phyloP scores from a whole-genome alignment of 2,113 vertebrate species.

The Calyptommatus sinebrachiatus region DNA sequence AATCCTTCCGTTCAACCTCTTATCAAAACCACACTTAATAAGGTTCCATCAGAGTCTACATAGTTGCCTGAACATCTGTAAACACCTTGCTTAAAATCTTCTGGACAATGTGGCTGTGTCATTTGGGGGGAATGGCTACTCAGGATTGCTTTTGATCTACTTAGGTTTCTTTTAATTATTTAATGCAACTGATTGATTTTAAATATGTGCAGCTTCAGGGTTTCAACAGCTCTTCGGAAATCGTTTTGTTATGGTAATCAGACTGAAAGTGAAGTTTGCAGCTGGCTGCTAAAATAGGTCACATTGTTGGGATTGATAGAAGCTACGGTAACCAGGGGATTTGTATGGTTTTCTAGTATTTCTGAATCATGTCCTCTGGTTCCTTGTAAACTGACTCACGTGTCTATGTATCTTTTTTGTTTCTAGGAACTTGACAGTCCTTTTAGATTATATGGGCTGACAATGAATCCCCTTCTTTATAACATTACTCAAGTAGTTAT shows the following conservation, averaged over 20 bases:
- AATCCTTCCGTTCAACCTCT: neutral
- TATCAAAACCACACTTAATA: neutral
- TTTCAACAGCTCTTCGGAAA: neutral
- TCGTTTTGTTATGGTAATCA: neutral
- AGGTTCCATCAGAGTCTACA: neutral
- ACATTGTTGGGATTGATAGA: no score
- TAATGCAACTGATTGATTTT: neutral
- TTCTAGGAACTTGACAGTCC: constrained; percentile 91
- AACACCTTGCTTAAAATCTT: neutral
- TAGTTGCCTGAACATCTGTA: neutral
- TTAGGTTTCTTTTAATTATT: neutral
- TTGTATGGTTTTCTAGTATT: no score
- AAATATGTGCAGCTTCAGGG: neutral
- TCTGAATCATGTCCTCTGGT: no score
- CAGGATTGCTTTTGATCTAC: neutral
- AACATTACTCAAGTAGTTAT: constrained; percentile 99
- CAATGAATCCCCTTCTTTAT: constrained; percentile 98
- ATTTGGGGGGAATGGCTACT: neutral
- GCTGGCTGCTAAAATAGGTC: no score
- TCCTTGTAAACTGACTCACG: neutral
- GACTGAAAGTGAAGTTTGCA: neutral
- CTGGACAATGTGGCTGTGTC: neutral
- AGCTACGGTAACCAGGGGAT: neutral
- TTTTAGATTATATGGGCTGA: constrained; percentile 92
- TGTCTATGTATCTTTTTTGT: constrained; percentile 18